phyloP scores from a whole-genome alignment of 2,888 invertebrate genomes.

The Arge pagana region DNA sequence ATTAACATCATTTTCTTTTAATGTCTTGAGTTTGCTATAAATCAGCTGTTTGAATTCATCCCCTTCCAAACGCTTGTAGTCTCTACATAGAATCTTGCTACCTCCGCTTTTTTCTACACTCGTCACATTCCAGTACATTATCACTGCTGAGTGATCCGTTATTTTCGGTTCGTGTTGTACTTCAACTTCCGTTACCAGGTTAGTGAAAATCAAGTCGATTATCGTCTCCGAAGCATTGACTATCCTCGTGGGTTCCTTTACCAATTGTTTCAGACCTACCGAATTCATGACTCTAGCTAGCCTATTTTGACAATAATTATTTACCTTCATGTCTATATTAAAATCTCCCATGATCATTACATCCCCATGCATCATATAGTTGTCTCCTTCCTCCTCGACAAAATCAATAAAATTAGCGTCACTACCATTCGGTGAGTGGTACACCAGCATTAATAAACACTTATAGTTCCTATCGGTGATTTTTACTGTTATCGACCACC shows the following conservation, averaged over 20 bases:
- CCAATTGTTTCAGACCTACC: constrained; percentile 7
- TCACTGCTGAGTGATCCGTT: constrained; percentile 10
- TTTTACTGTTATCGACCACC: background rate
- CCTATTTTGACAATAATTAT: constrained; percentile 1
- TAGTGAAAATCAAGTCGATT: constrained; percentile 7
- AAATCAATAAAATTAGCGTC: background rate
- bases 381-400: background rate
- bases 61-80: background rate
- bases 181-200: background rate
- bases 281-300: background rate
- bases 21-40: background rate
- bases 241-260: constrained; percentile 9
- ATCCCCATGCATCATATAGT: background rate
- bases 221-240: constrained; percentile 10
- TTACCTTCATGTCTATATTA: background rate
- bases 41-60: background rate
- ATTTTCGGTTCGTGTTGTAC: constrained; percentile 4
- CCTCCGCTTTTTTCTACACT: no score
- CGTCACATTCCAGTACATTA: no score
- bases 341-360: background rate
- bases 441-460: background rate
- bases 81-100: background rate
- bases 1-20: background rate
- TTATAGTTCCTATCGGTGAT: background rate
- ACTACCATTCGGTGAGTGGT: background rate